Percentiles rank a stretch among this genome's conserved stretches.
phyloP scores from a whole-genome alignment of 2,888 invertebrate species.

The Micoletzkya japonica region DNA sequence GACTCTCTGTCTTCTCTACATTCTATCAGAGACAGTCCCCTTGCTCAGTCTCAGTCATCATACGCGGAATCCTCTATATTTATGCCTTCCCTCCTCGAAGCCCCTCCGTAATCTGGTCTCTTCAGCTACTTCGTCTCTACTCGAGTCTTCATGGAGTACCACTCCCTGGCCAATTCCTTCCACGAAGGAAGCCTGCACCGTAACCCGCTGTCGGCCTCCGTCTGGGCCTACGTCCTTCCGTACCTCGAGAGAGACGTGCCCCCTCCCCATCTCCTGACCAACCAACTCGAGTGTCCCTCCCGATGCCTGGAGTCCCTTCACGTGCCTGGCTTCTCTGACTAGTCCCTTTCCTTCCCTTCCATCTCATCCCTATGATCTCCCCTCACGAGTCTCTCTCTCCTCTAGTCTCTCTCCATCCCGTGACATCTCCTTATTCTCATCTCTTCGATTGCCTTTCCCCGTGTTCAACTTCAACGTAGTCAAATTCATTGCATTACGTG shows the following conservation, averaged over 20 bases:
- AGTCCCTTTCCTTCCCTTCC: neutral
- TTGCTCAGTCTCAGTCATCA: neutral
- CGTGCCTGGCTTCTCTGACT: neutral
- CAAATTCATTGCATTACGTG: no score
- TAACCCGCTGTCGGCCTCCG: slow-evolving; percentile 45
- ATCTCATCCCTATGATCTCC: neutral
- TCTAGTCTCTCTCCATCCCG: neutral
- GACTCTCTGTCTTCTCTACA: neutral
- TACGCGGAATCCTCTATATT: neutral
- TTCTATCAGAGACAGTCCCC: neutral
- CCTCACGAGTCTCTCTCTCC: neutral
- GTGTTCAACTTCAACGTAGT: no score
- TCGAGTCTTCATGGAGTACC: slow-evolving; percentile 58
- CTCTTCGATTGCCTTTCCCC: neutral
- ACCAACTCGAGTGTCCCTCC: slow-evolving; percentile 52
- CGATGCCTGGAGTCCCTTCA: slow-evolving; percentile 34
- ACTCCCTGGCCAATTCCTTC: slow-evolving; percentile 47
- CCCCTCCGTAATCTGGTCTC: neutral
- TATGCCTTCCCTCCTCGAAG: neutral
- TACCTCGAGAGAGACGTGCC: slow-evolving; percentile 45
- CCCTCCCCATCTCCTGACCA: slow-evolving; percentile 47
- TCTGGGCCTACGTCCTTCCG: slow-evolving; percentile 18
- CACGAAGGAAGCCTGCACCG: slow-evolving; percentile 49
- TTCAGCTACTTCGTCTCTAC: slow-evolving; percentile 51
- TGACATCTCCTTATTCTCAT: neutral